A percentile compares a stretch with the other conserved stretches of the same genome.
Conservation (phyloP, 2,888 invertebrate species). For the Rotaria sp. region DNA sequence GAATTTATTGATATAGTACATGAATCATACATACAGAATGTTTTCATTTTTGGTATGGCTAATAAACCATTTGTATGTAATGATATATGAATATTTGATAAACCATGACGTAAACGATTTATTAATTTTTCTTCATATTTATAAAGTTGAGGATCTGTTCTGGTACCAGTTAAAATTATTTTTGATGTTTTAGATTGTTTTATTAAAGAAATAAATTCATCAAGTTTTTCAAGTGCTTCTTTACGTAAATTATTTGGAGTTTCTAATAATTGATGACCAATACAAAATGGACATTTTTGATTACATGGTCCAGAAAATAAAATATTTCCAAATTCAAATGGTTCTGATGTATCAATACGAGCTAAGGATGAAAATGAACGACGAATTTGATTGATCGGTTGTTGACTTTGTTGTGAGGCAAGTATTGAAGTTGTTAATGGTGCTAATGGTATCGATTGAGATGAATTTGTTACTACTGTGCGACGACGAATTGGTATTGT, state of each 20-base stretch:
- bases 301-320: background rate
- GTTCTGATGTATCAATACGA: background rate
- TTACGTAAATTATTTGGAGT: background rate
- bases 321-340: background rate
- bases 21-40: background rate
- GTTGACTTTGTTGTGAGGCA: background rate
- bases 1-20: background rate
- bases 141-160: conserved; percentile 3
- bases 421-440: background rate
- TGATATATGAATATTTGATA: background rate
- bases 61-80: conserved; percentile 4
- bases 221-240: background rate
- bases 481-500: background rate
- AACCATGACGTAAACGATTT: background rate
- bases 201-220: background rate
- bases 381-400: background rate
- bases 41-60: background rate
- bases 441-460: background rate
- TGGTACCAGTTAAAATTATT: background rate
- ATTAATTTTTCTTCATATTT: background rate
- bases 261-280: background rate
- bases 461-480: background rate
- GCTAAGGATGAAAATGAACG: background rate
- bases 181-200: background rate
- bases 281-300: background rate